These are phyloP conservation scores for Sepiola atlantica DNA, from an alignment of 2,888 invertebrate genomes.

Conservation along the genomic window DNA sequence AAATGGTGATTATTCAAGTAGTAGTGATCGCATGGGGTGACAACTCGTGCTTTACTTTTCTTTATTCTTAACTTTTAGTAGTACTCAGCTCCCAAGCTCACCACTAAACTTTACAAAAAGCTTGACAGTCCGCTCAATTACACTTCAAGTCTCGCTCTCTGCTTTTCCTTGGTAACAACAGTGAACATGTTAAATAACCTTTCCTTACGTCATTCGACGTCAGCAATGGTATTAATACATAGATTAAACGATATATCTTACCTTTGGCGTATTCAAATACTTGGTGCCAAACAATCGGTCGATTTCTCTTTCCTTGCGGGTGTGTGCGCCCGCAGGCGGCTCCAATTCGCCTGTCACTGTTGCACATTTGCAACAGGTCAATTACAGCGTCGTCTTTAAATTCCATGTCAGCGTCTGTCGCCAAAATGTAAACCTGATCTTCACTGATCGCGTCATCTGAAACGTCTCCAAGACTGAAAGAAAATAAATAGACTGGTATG, in stretches of 20 bases:
- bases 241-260: conserved; percentile 43
- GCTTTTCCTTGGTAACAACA: too few relatives aligned
- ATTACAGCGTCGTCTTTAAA: conserved; percentile 58
- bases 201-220: too few relatives aligned
- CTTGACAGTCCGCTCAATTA: too few relatives aligned
- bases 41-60: too few relatives aligned
- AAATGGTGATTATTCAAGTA: too few relatives aligned
- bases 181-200: too few relatives aligned
- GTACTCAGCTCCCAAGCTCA: too few relatives aligned
- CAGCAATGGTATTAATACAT: too few relatives aligned
- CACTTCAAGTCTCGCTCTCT: too few relatives aligned
- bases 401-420: conserved; percentile 64
- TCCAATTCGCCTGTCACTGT: conserved; percentile 55
- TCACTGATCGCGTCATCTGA: conserved; percentile 47
- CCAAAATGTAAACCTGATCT: conserved; percentile 58
- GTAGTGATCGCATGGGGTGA: too few relatives aligned
- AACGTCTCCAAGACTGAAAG: not conserved
- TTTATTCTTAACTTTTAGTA: too few relatives aligned
- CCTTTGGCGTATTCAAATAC: conserved; percentile 66
- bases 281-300: conserved; percentile 62
- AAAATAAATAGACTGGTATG: not conserved
- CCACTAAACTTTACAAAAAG: too few relatives aligned
- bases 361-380: conserved; percentile 56
- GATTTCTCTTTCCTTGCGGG: conserved; percentile 58
- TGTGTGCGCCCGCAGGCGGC: conserved; percentile 61